phyloP scores from a whole-genome alignment of 2,113 vertebrate genomes.

The Eurystomus gularis region DNA sequence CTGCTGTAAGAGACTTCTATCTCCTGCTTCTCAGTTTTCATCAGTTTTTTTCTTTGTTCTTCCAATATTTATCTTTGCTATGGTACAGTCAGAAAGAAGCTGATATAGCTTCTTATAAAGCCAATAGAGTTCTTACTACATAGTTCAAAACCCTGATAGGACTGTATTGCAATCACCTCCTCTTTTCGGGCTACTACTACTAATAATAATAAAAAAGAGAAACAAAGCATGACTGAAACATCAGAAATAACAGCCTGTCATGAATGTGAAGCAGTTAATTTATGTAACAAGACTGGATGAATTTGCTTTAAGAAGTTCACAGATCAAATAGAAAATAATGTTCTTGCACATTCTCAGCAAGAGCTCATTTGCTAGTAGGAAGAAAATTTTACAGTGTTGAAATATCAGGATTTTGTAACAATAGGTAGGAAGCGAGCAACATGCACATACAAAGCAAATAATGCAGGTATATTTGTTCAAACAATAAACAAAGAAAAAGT shows the following conservation, averaged over 20 bases:
- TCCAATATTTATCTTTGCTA: neutral
- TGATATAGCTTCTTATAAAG: neutral
- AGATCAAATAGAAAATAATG: neutral
- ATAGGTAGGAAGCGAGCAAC: neutral
- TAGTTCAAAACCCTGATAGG: neutral
- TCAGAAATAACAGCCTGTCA: neutral
- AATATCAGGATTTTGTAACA: neutral
- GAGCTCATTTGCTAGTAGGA: neutral
- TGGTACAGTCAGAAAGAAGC: neutral
- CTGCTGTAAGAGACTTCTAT: neutral
- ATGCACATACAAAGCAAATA: neutral
- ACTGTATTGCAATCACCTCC: neutral
- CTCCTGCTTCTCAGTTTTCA: neutral
- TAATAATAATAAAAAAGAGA: neutral
- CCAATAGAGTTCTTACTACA: neutral
- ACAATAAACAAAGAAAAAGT: neutral
- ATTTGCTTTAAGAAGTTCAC: neutral
- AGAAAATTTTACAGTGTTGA: neutral
- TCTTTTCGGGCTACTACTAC: neutral
- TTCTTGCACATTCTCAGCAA: neutral
- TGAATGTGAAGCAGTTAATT: neutral
- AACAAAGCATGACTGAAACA: neutral
- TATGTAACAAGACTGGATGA: neutral
- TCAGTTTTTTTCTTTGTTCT: neutral
- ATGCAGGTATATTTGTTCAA: neutral